These are phyloP conservation scores for Lycophotia porphyrea DNA, from an alignment of 2,888 invertebrate genomes.

Conservation along the genomic window DNA sequence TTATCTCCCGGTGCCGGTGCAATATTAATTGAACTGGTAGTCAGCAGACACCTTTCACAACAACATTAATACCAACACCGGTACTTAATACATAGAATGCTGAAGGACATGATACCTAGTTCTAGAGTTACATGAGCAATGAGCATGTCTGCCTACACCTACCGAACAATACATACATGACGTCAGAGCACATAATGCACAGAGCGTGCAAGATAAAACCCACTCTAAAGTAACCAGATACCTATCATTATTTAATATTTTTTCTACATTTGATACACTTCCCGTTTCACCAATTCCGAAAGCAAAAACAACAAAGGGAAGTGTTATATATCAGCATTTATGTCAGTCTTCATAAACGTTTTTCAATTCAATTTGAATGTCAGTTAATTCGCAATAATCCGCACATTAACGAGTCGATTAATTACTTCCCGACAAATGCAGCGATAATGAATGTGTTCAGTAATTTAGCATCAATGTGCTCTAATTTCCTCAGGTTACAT, in stretches of 20 bases:
- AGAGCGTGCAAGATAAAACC: slow-evolving; percentile 57
- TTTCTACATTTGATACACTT: slow-evolving; percentile 35
- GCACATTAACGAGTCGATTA: slow-evolving; percentile 45
- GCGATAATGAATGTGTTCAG: slow-evolving; percentile 50
- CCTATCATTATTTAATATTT: slow-evolving; percentile 22
- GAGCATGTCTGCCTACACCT: slow-evolving; percentile 46
- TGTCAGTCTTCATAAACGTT: slow-evolving; percentile 35
- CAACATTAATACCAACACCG: slow-evolving; percentile 33
- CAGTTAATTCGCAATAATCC: slow-evolving; percentile 49
- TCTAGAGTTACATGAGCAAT: slow-evolving; percentile 57
- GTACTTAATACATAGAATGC: slow-evolving; percentile 26
- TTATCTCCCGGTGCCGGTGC: background rate
- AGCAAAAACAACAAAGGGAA: slow-evolving; percentile 39
- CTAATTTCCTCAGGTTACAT: slow-evolving; percentile 61
- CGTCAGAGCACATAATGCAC: slow-evolving; percentile 58
- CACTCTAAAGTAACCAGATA: slow-evolving; percentile 27
- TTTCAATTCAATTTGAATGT: slow-evolving; percentile 44
- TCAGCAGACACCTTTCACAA: slow-evolving; percentile 31
- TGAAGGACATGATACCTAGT: slow-evolving; percentile 55
- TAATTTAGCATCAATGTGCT: slow-evolving; percentile 51
- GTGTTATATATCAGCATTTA: slow-evolving; percentile 24
- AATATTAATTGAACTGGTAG: slow-evolving; percentile 3
- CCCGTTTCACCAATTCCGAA: slow-evolving; percentile 36
- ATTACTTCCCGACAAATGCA: slow-evolving; percentile 61
- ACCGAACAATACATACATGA: slow-evolving; percentile 60